A percentile compares a stretch with the other conserved stretches of the same genome.
phyloP scores from a whole-genome alignment of 2,797 vertebrate species.

The Sus cebifrons region DNA sequence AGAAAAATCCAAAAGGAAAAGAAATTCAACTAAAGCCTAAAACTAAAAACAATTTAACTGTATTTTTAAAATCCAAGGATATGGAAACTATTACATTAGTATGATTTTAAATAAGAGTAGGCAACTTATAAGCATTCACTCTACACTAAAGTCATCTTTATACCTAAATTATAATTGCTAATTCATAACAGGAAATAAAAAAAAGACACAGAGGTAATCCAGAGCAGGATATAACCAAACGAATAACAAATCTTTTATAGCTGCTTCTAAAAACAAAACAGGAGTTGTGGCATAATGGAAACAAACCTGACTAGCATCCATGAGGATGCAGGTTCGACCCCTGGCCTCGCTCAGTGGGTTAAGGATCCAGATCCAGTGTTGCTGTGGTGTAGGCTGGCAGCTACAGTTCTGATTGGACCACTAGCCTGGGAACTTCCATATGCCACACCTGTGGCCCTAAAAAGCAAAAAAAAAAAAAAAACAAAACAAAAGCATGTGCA shows the following conservation, averaged over 20 bases:
- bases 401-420: no score
- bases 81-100: background rate
- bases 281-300: no score
- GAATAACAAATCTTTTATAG: background rate
- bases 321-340: no score
- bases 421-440: no score
- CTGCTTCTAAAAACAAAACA: constrained; percentile 6
- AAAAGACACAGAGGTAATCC: background rate
- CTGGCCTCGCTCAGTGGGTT: no score
- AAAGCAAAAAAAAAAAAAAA: background rate
- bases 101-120: background rate
- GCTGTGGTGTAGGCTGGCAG: no score
- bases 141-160: background rate
- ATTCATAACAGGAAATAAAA: background rate
- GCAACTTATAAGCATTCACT: background rate
- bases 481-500: background rate
- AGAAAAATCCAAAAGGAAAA: background rate
- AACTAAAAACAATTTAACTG: background rate
- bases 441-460: no score
- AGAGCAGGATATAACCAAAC: background rate
- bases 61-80: background rate
- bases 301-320: no score
- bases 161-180: background rate
- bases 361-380: no score
- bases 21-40: background rate